A percentile compares a stretch with the other conserved stretches of the same genome.
phyloP scores from a whole-genome alignment of 2,888 invertebrate species.

The Perizoma flavofasciatum region DNA sequence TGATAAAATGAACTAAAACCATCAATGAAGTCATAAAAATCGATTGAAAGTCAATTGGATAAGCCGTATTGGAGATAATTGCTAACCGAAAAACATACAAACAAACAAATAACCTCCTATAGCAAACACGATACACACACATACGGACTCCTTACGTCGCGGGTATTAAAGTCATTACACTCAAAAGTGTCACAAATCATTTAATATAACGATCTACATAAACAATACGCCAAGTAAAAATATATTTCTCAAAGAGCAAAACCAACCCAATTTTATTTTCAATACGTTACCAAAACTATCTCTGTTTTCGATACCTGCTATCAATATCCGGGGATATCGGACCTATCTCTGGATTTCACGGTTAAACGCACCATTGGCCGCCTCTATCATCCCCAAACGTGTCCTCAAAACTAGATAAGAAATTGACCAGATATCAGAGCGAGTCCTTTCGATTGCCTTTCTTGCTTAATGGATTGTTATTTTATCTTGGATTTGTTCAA shows the following conservation, averaged over 20 bases:
- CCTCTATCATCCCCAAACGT: constrained; percentile 64
- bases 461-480: constrained; percentile 48
- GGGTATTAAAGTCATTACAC: no score
- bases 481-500: constrained; percentile 43
- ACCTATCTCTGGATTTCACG: constrained; percentile 79
- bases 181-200: no score
- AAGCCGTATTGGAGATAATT: no score
- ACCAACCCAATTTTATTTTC: constrained; percentile 47
- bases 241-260: constrained; percentile 48
- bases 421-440: constrained; percentile 70
- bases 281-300: constrained; percentile 70
- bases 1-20: no score
- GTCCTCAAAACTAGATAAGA: constrained; percentile 72
- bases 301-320: constrained; percentile 72
- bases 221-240: constrained; percentile 1
- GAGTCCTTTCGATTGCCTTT: constrained; percentile 56
- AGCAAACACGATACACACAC: no score
- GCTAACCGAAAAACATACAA: no score
- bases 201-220: no score
- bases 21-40: no score
- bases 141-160: no score
- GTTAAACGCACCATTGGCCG: constrained; percentile 76
- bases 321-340: constrained; percentile 74
- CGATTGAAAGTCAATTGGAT: no score
- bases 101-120: no score